phyloP scores from a whole-genome alignment of 1,140 invertebrate genomes.

The Zaprionus ornatus region DNA sequence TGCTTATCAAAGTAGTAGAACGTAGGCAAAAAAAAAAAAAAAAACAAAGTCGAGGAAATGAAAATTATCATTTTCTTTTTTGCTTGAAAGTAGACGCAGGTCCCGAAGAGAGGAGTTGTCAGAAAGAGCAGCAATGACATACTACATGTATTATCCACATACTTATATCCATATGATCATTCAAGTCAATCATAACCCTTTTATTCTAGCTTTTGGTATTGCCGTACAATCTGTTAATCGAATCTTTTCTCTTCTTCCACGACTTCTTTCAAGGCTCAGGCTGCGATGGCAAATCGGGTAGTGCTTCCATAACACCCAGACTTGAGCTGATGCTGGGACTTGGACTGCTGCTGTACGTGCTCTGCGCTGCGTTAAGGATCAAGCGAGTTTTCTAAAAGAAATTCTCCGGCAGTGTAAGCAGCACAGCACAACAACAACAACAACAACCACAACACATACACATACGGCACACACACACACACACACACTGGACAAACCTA shows the following conservation, averaged over 20 bases:
- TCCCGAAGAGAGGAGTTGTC: constrained; percentile 6
- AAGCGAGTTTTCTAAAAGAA: constrained; percentile 76
- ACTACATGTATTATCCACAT: not conserved
- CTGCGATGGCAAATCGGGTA: constrained; percentile 58
- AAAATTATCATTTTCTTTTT: constrained; percentile 20
- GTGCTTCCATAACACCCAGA: constrained; percentile 65
- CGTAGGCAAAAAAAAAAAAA: not conserved
- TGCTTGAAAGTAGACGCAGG: constrained; percentile 25
- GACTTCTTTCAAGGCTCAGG: constrained; percentile 45
- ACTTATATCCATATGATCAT: constrained; percentile 4
- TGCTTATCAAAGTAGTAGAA: constrained; percentile 16
- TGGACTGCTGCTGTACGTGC: constrained; percentile 55
- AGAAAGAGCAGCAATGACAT: not conserved
- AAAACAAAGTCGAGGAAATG: not conserved
- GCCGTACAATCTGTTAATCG: not conserved
- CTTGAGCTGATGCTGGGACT: constrained; percentile 51
- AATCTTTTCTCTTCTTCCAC: constrained; percentile 16
- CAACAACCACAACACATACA: constrained; percentile 22
- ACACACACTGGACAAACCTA: constrained; percentile 48
- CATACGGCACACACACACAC: constrained; percentile 25
- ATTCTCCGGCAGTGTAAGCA: constrained; percentile 38
- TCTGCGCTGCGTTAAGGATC: constrained; percentile 44
- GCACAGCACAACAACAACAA: not conserved
- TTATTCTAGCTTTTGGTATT: not conserved
- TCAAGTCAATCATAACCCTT: constrained; percentile 16